Evolutionary conservation across 2,888 invertebrate species (phyloP).

Genomic region (Halocaridina rubra): DNA sequence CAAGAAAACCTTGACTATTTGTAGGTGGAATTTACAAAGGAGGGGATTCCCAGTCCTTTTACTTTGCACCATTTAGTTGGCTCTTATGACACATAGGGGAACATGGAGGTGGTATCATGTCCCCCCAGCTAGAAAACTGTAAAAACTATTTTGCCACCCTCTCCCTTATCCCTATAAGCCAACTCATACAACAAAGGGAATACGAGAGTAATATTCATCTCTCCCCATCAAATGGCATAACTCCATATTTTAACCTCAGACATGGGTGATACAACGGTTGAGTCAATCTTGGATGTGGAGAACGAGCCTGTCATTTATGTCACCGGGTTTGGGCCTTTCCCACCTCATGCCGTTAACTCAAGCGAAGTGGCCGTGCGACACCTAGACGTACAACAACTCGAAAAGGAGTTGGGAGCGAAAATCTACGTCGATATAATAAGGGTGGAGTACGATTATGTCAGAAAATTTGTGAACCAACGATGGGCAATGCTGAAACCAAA

Average conservation of each 20-base stretch:
- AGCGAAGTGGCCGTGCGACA: slow-evolving; percentile 85
- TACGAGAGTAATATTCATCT: too few species aligned
- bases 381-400: slow-evolving; percentile 72
- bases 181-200: too few species aligned
- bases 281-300: too few species aligned
- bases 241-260: background rate
- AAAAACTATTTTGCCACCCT: background rate
- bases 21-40: too few species aligned
- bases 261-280: slow-evolving; percentile 23
- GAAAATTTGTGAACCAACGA: slow-evolving; percentile 75
- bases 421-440: slow-evolving; percentile 76
- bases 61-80: too few species aligned
- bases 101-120: too few species aligned
- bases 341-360: slow-evolving; percentile 78
- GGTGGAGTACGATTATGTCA: slow-evolving; percentile 80
- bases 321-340: slow-evolving; percentile 86
- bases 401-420: slow-evolving; percentile 70
- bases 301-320: slow-evolving; percentile 67
- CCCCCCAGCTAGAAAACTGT: too few species aligned
- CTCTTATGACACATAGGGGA: too few species aligned
- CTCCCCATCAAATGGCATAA: too few species aligned
- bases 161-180: background rate
- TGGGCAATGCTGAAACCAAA: slow-evolving; percentile 80
- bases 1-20: too few species aligned
- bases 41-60: too few species aligned